A percentile compares a stretch with the other conserved stretches of the same genome.
These are phyloP conservation scores for Microlaimidae sp. DNA, from an alignment of 2,888 invertebrate genomes.

Conservation along the genomic window DNA sequence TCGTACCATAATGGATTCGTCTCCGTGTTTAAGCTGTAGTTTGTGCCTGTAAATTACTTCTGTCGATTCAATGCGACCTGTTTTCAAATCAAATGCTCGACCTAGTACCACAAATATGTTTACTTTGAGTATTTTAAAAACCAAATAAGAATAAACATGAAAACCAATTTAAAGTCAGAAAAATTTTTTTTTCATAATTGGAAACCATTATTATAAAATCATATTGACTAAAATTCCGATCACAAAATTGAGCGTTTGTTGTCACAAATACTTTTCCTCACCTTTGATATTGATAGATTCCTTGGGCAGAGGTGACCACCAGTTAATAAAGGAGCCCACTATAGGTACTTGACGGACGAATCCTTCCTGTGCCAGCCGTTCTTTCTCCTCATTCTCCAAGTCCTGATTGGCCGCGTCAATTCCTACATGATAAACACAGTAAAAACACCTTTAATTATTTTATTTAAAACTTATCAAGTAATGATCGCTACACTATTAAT, in stretches of 20 bases:
- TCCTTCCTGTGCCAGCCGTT: conserved; percentile 80
- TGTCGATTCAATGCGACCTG: conserved; percentile 33
- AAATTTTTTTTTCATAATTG: no score
- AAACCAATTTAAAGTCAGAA: no score
- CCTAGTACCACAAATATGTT: no score
- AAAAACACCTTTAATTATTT: no score
- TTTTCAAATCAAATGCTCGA: conserved; percentile 56
- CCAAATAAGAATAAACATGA: no score
- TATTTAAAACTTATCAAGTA: no score
- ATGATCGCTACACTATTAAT: no score
- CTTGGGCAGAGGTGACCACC: conserved; percentile 77
- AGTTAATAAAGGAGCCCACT: conserved; percentile 78
- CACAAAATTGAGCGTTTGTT: no score
- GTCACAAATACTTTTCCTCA: conserved; percentile 34
- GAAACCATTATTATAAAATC: no score
- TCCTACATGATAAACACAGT: no score
- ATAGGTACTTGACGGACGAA: conserved; percentile 81
- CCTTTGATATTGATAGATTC: conserved; percentile 55
- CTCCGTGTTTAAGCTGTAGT: not conserved
- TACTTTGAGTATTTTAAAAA: no score
- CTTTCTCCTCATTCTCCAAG: conserved; percentile 69
- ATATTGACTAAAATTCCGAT: no score
- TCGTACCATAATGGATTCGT: not conserved
- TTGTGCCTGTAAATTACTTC: conserved; percentile 23
- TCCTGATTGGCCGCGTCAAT: conserved; percentile 84